Evolutionary conservation across 2,888 invertebrate species (phyloP), one percentile per base, ranked within the genome.

Genomic region (Melieria omissa): DNA sequence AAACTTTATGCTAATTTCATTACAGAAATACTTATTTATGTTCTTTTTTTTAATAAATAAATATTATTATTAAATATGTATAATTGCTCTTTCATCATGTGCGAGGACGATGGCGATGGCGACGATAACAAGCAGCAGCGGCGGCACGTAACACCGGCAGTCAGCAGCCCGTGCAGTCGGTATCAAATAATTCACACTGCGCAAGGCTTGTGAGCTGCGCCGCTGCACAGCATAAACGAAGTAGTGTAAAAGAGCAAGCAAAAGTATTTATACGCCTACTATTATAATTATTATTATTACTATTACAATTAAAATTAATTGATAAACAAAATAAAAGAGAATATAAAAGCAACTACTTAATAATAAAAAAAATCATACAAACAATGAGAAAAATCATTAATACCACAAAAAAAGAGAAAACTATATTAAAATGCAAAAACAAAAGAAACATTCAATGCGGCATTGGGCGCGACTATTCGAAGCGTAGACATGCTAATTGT

Each of bases 361-460:
- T 68, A 71, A 69, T 58, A 66, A 54, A 68, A 71, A 49, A 71
- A 71, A 52, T 63, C 77, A 75, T 76, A 75, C 75, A 75, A 75
- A 73, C 65, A 72, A 72, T 9, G 65, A 73, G 61, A 73, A 63
- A 60, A 60, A 65, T 63, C 72, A 71, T 41, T 63, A 72, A 74
- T 78, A 64, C 72, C 75, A 75, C 73, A 71, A 76, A 75, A 74
- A 70, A 57, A 72, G 67, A 12, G 8, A 62, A 62, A n/a, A 41
- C n/a, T 12, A 41, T n/a, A 29, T 29, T 29, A 29, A 29, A 29
- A 29, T 3, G 29, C 29, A 29, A 29, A 29, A 29, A 29, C 29
- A 29, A 29, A 29, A 29, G 29, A 29, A 29, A 29, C 29, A 29
- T 29, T 29, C 29, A 29, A 29, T 29, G 29, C 29, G 29, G 29